A percentile compares a stretch with the other conserved stretches of the same genome.
These are phyloP conservation scores for Solenodon paradoxus DNA, from an alignment of 2,113 vertebrate species.

Conservation along the genomic window DNA sequence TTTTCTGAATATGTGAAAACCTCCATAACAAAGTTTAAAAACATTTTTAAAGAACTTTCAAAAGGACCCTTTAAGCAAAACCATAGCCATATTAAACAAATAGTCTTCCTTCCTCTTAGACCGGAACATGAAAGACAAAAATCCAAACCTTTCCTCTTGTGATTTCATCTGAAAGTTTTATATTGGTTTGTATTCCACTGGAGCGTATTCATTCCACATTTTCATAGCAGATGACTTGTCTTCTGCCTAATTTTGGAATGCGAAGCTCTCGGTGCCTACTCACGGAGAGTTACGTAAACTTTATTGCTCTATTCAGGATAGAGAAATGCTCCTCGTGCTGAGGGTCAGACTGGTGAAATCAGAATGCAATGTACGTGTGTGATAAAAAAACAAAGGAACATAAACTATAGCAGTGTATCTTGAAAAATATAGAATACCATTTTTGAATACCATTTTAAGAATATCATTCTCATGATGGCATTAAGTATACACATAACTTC, in stretches of 20 bases:
- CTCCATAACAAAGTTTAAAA: neutral
- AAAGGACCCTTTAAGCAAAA: neutral
- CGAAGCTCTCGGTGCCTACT: conserved; percentile 15
- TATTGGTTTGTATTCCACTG: conserved; percentile 42
- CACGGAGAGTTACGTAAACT: neutral
- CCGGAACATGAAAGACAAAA: conserved; percentile 47
- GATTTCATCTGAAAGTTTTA: neutral
- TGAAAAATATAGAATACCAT: neutral
- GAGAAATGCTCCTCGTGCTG: neutral
- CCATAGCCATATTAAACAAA: neutral
- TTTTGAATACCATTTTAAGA: neutral
- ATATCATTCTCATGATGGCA: neutral
- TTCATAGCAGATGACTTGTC: conserved; percentile 34
- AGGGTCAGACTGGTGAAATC: neutral
- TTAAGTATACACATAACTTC: too few species aligned
- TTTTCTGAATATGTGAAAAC: neutral
- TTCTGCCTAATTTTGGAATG: conserved; percentile 24
- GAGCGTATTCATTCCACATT: conserved; percentile 48
- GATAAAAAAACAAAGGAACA: neutral
- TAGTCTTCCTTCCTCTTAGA: neutral
- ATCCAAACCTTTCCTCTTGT: neutral
- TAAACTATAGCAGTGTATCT: neutral
- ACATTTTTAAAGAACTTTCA: neutral
- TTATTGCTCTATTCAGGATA: neutral
- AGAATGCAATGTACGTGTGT: neutral